Evolutionary conservation across 2,888 invertebrate genomes (phyloP).

Genomic region (Hyles lineata): DNA sequence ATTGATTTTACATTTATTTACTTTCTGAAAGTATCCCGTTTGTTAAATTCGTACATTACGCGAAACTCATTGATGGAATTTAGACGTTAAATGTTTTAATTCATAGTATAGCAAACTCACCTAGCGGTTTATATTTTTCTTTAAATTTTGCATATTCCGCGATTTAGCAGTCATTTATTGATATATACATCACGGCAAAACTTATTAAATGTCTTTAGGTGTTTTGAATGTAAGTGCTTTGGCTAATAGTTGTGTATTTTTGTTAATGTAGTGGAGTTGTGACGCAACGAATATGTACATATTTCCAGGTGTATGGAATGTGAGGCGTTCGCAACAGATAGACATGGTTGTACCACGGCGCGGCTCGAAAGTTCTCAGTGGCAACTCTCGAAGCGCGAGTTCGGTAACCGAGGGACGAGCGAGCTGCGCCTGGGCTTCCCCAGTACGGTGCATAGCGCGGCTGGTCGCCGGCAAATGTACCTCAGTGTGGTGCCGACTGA

Average conservation of each 20-base stretch:
- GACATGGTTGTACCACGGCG: slow-evolving; percentile 31
- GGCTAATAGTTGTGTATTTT: background rate
- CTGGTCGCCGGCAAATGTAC: slow-evolving; percentile 45
- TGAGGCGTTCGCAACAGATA: slow-evolving; percentile 52
- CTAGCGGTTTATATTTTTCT: slow-evolving; percentile 13
- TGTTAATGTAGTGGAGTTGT: slow-evolving; percentile 14
- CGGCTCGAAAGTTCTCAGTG: slow-evolving; percentile 8
- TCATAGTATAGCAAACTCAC: background rate
- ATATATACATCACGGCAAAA: background rate
- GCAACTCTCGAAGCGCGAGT: slow-evolving; percentile 44
- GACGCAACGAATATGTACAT: slow-evolving; percentile 31
- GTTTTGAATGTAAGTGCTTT: slow-evolving; percentile 36
- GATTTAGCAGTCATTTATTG: background rate
- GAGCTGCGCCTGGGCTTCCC: slow-evolving; percentile 56
- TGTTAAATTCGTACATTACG: background rate
- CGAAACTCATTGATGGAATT: background rate
- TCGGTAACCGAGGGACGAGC: slow-evolving; percentile 47
- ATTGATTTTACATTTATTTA: background rate
- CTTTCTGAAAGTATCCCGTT: background rate
- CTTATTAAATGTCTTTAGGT: background rate
- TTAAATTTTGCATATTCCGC: background rate
- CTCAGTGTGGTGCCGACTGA: slow-evolving; percentile 41
- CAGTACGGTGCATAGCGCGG: slow-evolving; percentile 53
- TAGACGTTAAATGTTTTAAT: background rate
- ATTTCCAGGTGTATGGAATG: slow-evolving; percentile 75